Evolutionary conservation across 2,113 vertebrate genomes (phyloP).

Genomic region (Campylomormyrus tamandua): DNA sequence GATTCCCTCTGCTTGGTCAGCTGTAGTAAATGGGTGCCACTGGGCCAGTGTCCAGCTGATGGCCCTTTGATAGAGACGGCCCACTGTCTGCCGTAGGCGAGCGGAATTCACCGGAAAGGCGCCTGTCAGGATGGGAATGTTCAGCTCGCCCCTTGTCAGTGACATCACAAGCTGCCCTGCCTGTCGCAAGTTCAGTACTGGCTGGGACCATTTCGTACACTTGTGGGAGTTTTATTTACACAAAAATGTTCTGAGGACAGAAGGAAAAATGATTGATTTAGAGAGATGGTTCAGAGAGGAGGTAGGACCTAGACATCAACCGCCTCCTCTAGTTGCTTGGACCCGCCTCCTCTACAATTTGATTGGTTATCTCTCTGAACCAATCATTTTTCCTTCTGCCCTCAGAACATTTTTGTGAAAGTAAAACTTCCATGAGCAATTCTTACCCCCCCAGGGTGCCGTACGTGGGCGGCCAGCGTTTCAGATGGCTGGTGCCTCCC

Average conservation of each 20-base stretch:
- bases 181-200: not conserved
- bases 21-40: constrained; percentile 6
- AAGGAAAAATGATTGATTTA: not conserved
- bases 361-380: not conserved
- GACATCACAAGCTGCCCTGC: not conserved
- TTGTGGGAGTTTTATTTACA: not conserved
- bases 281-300: not conserved
- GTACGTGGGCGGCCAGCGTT: not conserved
- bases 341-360: not conserved
- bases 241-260: not conserved
- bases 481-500: not conserved
- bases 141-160: not conserved
- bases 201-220: not conserved
- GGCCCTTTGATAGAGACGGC: constrained; percentile 5
- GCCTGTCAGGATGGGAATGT: not conserved
- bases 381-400: not conserved
- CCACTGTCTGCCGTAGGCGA: not conserved
- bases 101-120: not conserved
- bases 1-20: constrained; percentile 9
- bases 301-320: not conserved
- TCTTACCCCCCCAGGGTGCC: not conserved
- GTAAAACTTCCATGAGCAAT: not conserved
- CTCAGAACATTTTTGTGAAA: not conserved
- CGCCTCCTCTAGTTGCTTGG: not conserved
- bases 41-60: constrained; percentile 6